Percentiles rank a stretch among this genome's conserved stretches.
phyloP scores from a whole-genome alignment of 2,113 vertebrate species.

The Otocyon megalotis region DNA sequence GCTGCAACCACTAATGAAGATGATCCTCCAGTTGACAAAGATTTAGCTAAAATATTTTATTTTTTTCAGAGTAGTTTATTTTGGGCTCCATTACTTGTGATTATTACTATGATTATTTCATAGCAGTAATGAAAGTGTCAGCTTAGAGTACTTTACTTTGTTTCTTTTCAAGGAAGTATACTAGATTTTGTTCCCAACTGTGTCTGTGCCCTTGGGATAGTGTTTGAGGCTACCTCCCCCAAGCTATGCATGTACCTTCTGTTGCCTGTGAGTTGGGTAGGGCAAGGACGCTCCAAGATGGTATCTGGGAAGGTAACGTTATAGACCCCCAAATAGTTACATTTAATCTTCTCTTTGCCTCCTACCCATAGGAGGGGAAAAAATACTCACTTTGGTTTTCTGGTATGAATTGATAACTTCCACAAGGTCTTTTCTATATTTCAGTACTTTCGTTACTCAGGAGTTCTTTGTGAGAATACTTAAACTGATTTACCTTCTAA shows the following conservation, averaged over 20 bases:
- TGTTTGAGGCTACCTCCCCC: background rate
- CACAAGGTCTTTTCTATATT: background rate
- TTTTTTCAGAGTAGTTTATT: background rate
- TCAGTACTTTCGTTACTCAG: background rate
- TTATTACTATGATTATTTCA: background rate
- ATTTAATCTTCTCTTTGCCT: background rate
- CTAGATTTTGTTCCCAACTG: background rate
- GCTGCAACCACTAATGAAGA: background rate
- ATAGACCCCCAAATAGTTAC: background rate
- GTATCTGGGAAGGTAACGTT: background rate
- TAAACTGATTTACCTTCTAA: constrained; percentile 26
- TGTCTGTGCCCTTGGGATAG: background rate
- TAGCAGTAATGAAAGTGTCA: background rate
- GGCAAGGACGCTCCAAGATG: background rate
- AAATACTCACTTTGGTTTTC: background rate
- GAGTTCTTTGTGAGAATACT: background rate
- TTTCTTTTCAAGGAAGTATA: background rate
- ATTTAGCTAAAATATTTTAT: constrained; percentile 18
- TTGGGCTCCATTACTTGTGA: background rate
- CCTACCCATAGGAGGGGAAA: background rate
- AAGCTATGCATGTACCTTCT: background rate
- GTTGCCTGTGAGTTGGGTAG: background rate
- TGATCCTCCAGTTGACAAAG: background rate
- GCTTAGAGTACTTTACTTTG: background rate
- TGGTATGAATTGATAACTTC: background rate